A percentile compares a stretch with the other conserved stretches of the same genome.
Conservation (phyloP, 2,888 invertebrate species). For the Itoplectis maculator region DNA sequence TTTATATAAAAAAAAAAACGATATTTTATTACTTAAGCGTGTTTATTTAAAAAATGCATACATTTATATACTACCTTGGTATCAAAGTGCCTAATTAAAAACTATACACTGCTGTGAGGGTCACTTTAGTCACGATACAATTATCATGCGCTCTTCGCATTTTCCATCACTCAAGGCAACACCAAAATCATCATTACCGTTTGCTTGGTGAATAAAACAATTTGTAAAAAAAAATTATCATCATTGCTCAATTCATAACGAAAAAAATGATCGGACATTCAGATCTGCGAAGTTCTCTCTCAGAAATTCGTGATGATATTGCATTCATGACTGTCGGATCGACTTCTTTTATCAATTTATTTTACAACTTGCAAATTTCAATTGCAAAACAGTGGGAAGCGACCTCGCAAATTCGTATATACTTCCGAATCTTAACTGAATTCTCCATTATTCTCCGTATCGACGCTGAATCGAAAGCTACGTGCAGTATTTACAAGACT, state of each 20-base stretch:
- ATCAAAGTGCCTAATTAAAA: slow-evolving; percentile 68
- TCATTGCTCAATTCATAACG: background rate
- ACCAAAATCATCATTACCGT: background rate
- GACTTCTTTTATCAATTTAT: background rate
- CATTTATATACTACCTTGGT: slow-evolving; percentile 68
- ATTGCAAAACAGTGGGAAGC: slow-evolving; percentile 12
- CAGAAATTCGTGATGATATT: too few relatives aligned
- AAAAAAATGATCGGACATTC: too few relatives aligned
- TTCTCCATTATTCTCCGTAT: background rate
- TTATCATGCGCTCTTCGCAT: slow-evolving; percentile 21
- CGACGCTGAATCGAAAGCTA: slow-evolving; percentile 6
- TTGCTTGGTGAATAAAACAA: background rate
- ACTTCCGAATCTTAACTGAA: background rate
- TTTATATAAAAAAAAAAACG: background rate
- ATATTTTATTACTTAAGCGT: slow-evolving; percentile 66
- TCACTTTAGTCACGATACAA: slow-evolving; percentile 33
- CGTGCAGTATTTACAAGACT: slow-evolving; percentile 37
- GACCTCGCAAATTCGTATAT: slow-evolving; percentile 16
- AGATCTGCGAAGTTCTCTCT: too few relatives aligned
- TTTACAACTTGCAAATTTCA: slow-evolving; percentile 9
- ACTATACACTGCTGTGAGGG: slow-evolving; percentile 56
- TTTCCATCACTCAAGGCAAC: slow-evolving; percentile 26
- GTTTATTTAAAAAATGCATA: slow-evolving; percentile 72
- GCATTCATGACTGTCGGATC: too few relatives aligned
- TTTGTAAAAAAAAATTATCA: background rate